Evolutionary conservation across 2,888 invertebrate genomes (phyloP).

Genomic region (Leptinotarsa tumamoca): DNA sequence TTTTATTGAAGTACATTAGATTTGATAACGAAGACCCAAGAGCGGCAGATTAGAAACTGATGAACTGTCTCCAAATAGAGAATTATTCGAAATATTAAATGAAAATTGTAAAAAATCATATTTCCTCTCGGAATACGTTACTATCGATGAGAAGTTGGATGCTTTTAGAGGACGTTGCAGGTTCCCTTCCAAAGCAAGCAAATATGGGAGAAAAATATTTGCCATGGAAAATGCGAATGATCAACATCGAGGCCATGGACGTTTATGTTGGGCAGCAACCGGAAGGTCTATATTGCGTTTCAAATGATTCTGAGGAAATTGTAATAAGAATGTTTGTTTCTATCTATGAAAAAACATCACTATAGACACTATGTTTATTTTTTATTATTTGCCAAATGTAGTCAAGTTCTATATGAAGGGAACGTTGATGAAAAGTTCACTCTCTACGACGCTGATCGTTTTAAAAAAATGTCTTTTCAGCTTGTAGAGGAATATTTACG

Average conservation of each 20-base stretch:
- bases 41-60: not conserved
- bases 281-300: not conserved
- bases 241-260: not conserved
- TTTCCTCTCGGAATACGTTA: not conserved
- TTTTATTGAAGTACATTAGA: conserved; percentile 3
- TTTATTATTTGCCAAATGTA: not conserved
- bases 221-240: conserved; percentile 15
- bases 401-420: not conserved
- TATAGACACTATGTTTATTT: not conserved
- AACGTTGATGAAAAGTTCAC: not conserved
- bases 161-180: conserved; percentile 10
- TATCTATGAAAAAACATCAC: not conserved
- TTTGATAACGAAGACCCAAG: not conserved
- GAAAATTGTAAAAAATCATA: not conserved
- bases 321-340: not conserved
- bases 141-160: conserved; percentile 13
- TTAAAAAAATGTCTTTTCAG: not conserved
- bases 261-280: not conserved
- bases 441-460: not conserved
- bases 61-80: no score
- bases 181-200: conserved; percentile 1
- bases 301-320: no score
- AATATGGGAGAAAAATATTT: not conserved
- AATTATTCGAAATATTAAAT: no score
- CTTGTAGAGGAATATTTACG: not conserved